phyloP scores from a whole-genome alignment of 2,888 invertebrate genomes.

The Drosophila barbarae region DNA sequence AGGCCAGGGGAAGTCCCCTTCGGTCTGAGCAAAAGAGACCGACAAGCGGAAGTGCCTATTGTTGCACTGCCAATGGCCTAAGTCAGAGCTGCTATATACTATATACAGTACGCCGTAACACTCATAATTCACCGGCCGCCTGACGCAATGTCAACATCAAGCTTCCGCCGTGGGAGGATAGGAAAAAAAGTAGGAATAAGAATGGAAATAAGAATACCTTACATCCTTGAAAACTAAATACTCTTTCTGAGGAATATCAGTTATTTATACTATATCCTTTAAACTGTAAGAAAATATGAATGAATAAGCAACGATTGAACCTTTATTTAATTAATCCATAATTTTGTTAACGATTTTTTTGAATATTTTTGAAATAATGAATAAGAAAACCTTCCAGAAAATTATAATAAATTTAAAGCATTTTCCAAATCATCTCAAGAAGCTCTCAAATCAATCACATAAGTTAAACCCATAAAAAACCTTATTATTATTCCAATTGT shows the following conservation, averaged over 20 bases:
- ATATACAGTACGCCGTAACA: slow-evolving; percentile 1
- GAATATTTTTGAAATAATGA: too few species aligned
- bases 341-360: not conserved
- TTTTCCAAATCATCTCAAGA: not conserved
- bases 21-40: not conserved
- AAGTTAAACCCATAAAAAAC: not conserved
- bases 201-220: not conserved
- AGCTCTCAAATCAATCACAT: not conserved
- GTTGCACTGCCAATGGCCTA: slow-evolving; percentile 66
- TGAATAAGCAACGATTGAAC: not conserved
- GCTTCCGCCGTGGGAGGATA: slow-evolving; percentile 48
- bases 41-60: slow-evolving; percentile 65
- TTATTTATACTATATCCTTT: too few species aligned
- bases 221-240: slow-evolving; percentile 1
- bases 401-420: not conserved
- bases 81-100: slow-evolving; percentile 38
- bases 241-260: slow-evolving; percentile 10
- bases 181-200: slow-evolving; percentile 19
- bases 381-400: not conserved
- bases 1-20: slow-evolving; percentile 20
- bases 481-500: not conserved
- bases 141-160: slow-evolving; percentile 70
- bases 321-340: not conserved
- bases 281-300: not conserved
- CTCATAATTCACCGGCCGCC: slow-evolving; percentile 66